These are phyloP conservation scores for Asarcornis scutulata DNA, from an alignment of 2,113 vertebrate species.

Conservation along the genomic window DNA sequence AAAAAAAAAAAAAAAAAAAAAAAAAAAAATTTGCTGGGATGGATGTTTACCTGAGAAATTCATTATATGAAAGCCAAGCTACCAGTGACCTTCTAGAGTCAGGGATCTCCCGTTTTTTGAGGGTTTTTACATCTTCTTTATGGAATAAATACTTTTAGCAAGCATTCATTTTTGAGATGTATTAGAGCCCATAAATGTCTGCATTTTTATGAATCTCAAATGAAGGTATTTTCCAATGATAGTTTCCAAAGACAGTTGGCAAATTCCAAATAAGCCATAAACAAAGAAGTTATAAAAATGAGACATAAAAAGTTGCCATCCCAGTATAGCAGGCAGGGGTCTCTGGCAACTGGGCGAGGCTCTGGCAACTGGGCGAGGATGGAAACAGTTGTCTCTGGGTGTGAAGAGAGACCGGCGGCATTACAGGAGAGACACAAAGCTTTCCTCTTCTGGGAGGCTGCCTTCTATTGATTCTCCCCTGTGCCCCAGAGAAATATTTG, in stretches of 20 bases:
- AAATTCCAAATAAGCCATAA: neutral
- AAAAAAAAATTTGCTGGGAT: neutral
- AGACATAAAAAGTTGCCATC: neutral
- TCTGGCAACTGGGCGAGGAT: neutral
- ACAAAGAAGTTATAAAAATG: neutral
- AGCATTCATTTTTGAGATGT: conserved; percentile 8
- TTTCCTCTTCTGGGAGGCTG: neutral
- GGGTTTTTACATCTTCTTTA: neutral
- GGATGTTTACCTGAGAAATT: conserved; percentile 17
- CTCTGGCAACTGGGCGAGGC: neutral
- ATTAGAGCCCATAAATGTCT: neutral
- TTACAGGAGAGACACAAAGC: neutral
- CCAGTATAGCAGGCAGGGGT: neutral
- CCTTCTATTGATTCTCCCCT: neutral
- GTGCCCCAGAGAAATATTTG: neutral
- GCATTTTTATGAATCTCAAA: conserved; percentile 26
- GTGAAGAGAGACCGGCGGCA: neutral
- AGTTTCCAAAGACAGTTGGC: conserved; percentile 9
- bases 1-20: neutral
- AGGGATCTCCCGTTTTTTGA: neutral
- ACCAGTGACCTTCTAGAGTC: neutral
- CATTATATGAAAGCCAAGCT: neutral
- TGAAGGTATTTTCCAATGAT: neutral
- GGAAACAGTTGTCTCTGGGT: neutral
- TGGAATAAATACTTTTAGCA: conserved; percentile 5